Conservation (phyloP, 2,113 vertebrate genomes). For the Engraulis encrasicolus region DNA sequence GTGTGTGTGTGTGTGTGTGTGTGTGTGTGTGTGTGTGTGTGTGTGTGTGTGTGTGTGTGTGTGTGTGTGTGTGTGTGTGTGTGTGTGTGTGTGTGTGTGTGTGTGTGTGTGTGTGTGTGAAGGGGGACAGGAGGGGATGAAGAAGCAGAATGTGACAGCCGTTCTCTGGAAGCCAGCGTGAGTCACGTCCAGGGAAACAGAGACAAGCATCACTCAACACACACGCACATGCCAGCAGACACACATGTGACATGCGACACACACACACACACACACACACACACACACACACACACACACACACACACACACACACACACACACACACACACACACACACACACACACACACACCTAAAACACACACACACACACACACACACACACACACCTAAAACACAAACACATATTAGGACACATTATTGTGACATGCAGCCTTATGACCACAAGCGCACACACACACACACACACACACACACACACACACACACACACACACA, state of each 20-base stretch:
- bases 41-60: conserved; percentile 18
- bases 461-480: not conserved
- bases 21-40: conserved; percentile 30
- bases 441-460: not conserved
- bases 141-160: conserved; percentile 45
- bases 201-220: not conserved
- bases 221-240: not conserved
- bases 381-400: not conserved
- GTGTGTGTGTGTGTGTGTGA: not conserved
- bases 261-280: not conserved
- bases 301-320: not conserved
- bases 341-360: not conserved
- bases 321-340: not conserved
- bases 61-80: conserved; percentile 1
- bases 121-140: not conserved
- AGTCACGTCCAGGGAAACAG: not conserved
- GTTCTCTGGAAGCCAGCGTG: conserved; percentile 9
- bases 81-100: conserved; percentile 10
- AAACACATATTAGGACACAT: not conserved
- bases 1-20: conserved; percentile 24
- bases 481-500: not conserved
- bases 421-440: no score
- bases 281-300: conserved; percentile 10
- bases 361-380: not conserved
- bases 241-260: not conserved